Percentiles rank a stretch among this genome's conserved stretches.
These are phyloP conservation scores for Notamacropus eugenii DNA, from an alignment of 2,797 vertebrate species.

Conservation along the genomic window DNA sequence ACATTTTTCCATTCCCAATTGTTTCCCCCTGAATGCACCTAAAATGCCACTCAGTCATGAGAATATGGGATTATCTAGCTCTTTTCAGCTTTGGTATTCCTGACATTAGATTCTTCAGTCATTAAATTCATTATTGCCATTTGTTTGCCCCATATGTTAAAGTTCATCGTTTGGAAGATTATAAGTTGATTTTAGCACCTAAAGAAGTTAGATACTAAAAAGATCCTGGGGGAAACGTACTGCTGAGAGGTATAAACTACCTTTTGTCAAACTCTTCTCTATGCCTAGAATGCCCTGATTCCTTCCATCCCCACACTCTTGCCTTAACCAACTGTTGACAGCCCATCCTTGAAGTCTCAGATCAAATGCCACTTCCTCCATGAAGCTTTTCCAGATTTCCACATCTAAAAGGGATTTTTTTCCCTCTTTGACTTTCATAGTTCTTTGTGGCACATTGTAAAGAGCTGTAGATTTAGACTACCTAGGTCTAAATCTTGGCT, in stretches of 20 bases:
- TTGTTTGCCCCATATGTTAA: background rate
- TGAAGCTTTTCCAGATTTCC: background rate
- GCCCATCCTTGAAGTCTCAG: background rate
- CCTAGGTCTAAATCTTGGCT: background rate
- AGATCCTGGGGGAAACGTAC: background rate
- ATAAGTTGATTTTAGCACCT: background rate
- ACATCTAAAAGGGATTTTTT: background rate
- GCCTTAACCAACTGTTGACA: background rate
- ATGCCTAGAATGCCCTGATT: background rate
- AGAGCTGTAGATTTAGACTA: background rate
- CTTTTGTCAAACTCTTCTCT: background rate
- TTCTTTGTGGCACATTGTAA: background rate
- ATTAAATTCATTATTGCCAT: background rate
- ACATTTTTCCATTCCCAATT: background rate
- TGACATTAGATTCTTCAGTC: background rate
- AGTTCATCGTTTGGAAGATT: constrained; percentile 1
- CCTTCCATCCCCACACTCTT: background rate
- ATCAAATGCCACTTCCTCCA: background rate
- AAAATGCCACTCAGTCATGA: background rate
- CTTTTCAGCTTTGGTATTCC: background rate
- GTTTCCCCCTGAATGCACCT: background rate
- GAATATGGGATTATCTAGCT: background rate
- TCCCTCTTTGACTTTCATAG: background rate
- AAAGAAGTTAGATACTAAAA: constrained; percentile 36
- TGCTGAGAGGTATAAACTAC: background rate